Evolutionary conservation across 1,140 invertebrate genomes (phyloP).

Genomic region (Centruroides vittatus): DNA sequence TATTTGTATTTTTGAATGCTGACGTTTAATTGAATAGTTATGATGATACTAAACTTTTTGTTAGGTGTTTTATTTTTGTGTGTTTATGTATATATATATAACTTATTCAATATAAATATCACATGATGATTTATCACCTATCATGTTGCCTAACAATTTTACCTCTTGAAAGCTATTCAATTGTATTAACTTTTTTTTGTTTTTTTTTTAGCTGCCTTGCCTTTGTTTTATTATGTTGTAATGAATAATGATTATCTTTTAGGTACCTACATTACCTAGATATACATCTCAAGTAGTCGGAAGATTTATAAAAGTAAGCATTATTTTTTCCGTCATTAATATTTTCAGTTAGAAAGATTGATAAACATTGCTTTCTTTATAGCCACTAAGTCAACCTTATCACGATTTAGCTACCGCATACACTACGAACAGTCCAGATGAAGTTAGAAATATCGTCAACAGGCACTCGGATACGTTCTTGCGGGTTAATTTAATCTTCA

Average conservation of each 20-base stretch:
- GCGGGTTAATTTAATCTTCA: constrained; percentile 26
- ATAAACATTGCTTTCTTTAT: background rate
- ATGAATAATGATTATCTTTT: background rate
- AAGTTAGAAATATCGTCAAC: constrained; percentile 43
- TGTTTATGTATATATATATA: too few relatives aligned
- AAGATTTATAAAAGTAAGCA: constrained; percentile 59
- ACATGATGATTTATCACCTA: too few relatives aligned
- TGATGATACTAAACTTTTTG: too few relatives aligned
- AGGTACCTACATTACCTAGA: constrained; percentile 65
- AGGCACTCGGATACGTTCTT: constrained; percentile 67
- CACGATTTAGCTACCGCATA: constrained; percentile 76
- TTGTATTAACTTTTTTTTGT: too few relatives aligned
- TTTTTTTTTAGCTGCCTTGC: too few relatives aligned
- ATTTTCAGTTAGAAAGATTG: background rate
- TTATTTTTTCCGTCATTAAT: constrained; percentile 1
- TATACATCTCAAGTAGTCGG: constrained; percentile 79
- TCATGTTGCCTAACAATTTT: too few relatives aligned
- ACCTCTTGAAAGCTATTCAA: too few relatives aligned
- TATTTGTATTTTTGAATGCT: too few relatives aligned
- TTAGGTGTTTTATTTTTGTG: too few relatives aligned
- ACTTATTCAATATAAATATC: too few relatives aligned
- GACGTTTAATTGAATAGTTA: too few relatives aligned
- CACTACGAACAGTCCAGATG: constrained; percentile 52
- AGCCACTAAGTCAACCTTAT: constrained; percentile 76
- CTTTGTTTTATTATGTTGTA: too few relatives aligned